Conservation (phyloP, 2,797 vertebrate species). For the Alosa sapidissima region DNA sequence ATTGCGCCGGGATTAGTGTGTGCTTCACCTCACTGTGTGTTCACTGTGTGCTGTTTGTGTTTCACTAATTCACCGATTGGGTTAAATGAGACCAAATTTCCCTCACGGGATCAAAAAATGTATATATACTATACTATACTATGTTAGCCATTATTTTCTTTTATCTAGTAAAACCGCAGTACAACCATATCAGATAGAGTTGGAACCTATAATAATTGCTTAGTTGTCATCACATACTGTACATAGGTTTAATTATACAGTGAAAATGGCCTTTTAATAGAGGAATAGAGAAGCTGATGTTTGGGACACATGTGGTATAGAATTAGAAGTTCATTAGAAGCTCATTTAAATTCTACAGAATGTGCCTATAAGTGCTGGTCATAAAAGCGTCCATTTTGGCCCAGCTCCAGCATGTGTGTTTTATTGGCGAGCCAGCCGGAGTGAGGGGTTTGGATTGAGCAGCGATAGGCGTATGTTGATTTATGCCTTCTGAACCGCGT, state of each 20-base stretch:
- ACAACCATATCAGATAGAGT: background rate
- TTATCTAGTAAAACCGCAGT: background rate
- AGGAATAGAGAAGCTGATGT: background rate
- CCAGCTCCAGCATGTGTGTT: background rate
- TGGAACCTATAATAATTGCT: background rate
- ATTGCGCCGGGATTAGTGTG: too few relatives aligned
- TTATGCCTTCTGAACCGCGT: background rate
- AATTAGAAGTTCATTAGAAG: too few relatives aligned
- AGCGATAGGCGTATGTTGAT: background rate
- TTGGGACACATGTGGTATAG: background rate
- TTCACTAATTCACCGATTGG: too few relatives aligned
- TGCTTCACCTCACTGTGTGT: too few relatives aligned
- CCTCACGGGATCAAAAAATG: too few relatives aligned
- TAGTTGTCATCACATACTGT: background rate
- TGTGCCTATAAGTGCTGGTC: background rate
- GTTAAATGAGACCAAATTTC: too few relatives aligned
- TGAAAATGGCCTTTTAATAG: background rate
- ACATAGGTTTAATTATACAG: background rate
- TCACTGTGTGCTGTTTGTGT: too few relatives aligned
- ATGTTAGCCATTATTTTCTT: background rate
- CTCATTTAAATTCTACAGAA: too few relatives aligned
- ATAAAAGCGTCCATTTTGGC: background rate
- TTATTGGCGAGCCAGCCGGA: background rate
- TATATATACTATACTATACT: too few relatives aligned
- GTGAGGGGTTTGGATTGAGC: background rate